These are phyloP conservation scores for Oreochromis spilurus DNA, from an alignment of 2,113 vertebrate genomes.

Conservation along the genomic window DNA sequence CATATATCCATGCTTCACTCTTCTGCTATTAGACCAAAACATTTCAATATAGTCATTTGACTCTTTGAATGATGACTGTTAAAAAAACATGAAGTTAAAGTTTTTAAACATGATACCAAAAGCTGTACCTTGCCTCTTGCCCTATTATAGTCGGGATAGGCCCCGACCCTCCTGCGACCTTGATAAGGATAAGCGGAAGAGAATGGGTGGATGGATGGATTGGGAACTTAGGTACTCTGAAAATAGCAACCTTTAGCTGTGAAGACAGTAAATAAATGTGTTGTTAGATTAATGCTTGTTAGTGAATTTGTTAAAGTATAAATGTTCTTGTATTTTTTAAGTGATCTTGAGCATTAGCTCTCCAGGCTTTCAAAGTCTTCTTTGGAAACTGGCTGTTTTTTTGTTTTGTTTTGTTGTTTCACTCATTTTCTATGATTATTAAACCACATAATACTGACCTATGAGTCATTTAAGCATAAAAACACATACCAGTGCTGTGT, in stretches of 20 bases:
- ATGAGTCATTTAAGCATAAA: not conserved
- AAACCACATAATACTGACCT: not conserved
- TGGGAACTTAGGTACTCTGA: not conserved
- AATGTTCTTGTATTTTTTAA: not conserved
- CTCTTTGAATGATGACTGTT: not conserved
- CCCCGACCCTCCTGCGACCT: not conserved
- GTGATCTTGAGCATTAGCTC: not conserved
- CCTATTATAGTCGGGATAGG: not conserved
- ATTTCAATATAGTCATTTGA: not conserved
- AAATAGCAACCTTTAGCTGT: not conserved
- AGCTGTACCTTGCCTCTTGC: not conserved
- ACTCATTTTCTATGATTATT: not conserved
- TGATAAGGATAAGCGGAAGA: not conserved
- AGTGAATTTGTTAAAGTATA: not conserved
- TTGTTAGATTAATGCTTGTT: not conserved
- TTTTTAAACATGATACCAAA: not conserved
- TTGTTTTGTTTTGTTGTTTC: not conserved
- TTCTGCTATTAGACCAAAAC: not conserved
- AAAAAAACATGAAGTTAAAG: not conserved
- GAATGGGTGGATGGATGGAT: not conserved
- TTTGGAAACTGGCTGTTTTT: not conserved
- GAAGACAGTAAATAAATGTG: not conserved
- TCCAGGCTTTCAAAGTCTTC: not conserved
- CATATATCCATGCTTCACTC: not conserved
- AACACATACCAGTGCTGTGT: not conserved